Conservation (phyloP, 37 sponge, comb jelly and placozoan species). For the Spongilla lacustris region DNA sequence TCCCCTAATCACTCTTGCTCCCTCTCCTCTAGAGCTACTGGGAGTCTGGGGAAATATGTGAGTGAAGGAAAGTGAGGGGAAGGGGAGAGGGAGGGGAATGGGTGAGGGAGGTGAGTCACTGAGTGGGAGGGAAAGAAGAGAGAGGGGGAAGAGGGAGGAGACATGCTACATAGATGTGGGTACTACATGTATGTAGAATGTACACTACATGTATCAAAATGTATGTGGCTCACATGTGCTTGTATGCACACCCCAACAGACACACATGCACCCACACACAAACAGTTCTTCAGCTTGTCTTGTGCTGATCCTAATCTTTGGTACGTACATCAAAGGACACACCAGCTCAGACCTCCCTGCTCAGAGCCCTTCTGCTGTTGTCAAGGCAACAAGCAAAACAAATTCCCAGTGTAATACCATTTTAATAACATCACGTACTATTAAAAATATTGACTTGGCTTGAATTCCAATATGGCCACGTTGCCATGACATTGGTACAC, state of each 20-base stretch:
- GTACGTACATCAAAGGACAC: slow-evolving; percentile 66
- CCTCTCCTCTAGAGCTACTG: no score
- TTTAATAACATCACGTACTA: slow-evolving; percentile 33
- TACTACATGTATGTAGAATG: no score
- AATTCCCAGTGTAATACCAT: not conserved
- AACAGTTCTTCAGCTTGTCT: slow-evolving; percentile 54
- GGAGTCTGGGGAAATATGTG: no score
- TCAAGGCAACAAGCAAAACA: not conserved
- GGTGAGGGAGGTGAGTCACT: no score
- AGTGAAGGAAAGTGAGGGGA: no score
- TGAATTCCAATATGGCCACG: slow-evolving; percentile 58
- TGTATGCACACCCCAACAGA: slow-evolving; percentile 26
- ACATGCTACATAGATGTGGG: no score
- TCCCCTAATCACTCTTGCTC: no score
- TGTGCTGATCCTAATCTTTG: slow-evolving; percentile 72
- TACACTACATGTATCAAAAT: no score
- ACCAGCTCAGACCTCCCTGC: slow-evolving; percentile 57
- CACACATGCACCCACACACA: slow-evolving; percentile 31
- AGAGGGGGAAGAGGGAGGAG: no score
- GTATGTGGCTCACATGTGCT: no score
- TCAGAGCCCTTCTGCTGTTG: slow-evolving; percentile 13
- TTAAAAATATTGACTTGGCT: slow-evolving; percentile 60
- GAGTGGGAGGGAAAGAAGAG: no score
- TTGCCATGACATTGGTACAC: slow-evolving; percentile 20
- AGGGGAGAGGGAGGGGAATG: no score